Evolutionary conservation across 2,888 invertebrate species (phyloP), one percentile per base, ranked within the genome.

Genomic region (Ochlodes sylvanus): DNA sequence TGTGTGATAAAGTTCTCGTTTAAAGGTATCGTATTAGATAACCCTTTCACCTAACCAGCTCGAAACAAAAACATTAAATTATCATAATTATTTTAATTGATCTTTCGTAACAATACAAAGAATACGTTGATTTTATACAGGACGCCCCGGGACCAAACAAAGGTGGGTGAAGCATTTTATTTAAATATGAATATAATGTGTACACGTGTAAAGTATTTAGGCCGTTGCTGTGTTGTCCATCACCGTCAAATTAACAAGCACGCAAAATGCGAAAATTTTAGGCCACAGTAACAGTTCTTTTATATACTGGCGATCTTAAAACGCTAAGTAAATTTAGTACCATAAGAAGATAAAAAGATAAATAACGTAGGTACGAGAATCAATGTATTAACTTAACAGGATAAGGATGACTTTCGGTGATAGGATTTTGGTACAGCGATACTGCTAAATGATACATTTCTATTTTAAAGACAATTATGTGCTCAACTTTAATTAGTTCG

Each of bases 241-340:
- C 75, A 75, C 60, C 55, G 74, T 74, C 75, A 69, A 70, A 68
- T 75, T 74, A 72, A 71, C 63, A 63, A 63, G 58, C 65, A 71
- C 71, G 68, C 69, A 69, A 41, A 52, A 47, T 47, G 44, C 47
- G 17, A 61, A 67, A 61, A 55, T 61, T 67, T 61, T 67, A 42
- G 61, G 58, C 55, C 54, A 60, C 58, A 5, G 50, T 50, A 52
- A 52, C 32, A 47, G 9, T 44, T 42, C 7, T 61, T 67, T 61
- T 44, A 61, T 44, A 61, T 61, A 67, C 61, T 61, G 54, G 38
- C 67, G 60, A 52, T 2, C 0, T 5, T 17, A 15, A 47, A 47
- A 47, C 15, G 15, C 56, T 7, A 27, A 44, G 19, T 27, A 15
- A 17, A 14, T 17, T 10, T 10, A 9, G 27, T 38, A 9, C 0